Evolutionary conservation across 1,140 invertebrate species (phyloP).

Genomic region (Drosophila pruinosa): DNA sequence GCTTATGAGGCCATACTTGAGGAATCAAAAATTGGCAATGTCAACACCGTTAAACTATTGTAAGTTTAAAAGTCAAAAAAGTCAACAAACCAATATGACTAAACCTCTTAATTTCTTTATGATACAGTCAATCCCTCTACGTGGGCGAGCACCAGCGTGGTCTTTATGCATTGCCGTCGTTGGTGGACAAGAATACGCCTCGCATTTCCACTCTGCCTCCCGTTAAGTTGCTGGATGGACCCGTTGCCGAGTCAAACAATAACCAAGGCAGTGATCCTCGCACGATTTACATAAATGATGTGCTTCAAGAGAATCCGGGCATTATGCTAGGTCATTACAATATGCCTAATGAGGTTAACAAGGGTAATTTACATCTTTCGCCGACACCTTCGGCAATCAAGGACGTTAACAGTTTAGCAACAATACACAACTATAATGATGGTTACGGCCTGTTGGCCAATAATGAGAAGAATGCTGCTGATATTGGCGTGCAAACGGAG

Average conservation of each 20-base stretch:
- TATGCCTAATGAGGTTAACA: constrained; percentile 86
- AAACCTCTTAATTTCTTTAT: not conserved
- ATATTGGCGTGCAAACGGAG: constrained; percentile 76
- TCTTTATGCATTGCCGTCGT: constrained; percentile 94
- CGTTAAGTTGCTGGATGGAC: constrained; percentile 88
- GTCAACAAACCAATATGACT: constrained; percentile 82
- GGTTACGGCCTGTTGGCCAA: constrained; percentile 66
- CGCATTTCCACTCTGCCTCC: constrained; percentile 88
- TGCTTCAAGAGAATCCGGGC: constrained; percentile 83
- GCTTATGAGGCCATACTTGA: constrained; percentile 90
- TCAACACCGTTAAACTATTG: constrained; percentile 90
- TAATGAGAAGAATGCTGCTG: constrained; percentile 67
- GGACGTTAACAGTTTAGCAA: constrained; percentile 68
- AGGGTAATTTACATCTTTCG: constrained; percentile 64
- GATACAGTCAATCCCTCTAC: constrained; percentile 94
- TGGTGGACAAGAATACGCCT: constrained; percentile 93
- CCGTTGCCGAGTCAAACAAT: constrained; percentile 67
- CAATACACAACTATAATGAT: constrained; percentile 73
- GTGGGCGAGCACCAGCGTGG: constrained; percentile 95
- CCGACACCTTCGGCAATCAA: constrained; percentile 59
- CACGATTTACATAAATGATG: constrained; percentile 72
- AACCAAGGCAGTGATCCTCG: constrained; percentile 70
- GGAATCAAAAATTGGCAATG: constrained; percentile 85
- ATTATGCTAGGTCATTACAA: constrained; percentile 90
- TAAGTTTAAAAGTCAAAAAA: constrained; percentile 83